Evolutionary conservation across 1,140 invertebrate genomes (phyloP).

Genomic region (Muscidifurax raptorellus): DNA sequence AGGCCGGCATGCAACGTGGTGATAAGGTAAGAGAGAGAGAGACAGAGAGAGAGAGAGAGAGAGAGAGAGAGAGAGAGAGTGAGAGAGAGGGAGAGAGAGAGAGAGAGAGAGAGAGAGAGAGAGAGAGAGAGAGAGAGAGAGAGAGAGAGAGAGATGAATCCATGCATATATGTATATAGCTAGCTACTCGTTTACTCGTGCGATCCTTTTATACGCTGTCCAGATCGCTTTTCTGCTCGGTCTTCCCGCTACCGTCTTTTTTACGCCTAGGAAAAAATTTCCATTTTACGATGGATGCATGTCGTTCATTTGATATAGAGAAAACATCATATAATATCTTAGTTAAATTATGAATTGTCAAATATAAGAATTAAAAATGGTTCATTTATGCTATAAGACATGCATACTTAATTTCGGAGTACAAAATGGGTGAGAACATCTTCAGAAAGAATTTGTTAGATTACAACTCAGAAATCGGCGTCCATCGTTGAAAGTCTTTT

Average conservation of each 20-base stretch:
- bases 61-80: too few species aligned
- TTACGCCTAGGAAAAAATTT: conserved; percentile 26
- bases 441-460: too few species aligned
- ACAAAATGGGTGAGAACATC: too few species aligned
- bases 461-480: not conserved
- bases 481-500: not conserved
- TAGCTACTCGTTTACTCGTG: conserved; percentile 24
- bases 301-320: too few species aligned
- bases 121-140: not conserved
- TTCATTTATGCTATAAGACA: too few species aligned
- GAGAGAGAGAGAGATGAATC: not conserved
- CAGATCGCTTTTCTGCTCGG: not conserved
- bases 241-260: not conserved
- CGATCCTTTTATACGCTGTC: conserved; percentile 1
- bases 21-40: conserved; percentile 81
- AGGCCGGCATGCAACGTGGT: conserved; percentile 88
- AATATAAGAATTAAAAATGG: too few species aligned
- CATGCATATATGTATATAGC: not conserved
- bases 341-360: too few species aligned
- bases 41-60: too few species aligned
- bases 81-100: too few species aligned
- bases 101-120: not conserved
- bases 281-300: conserved; percentile 27
- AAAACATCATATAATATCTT: too few species aligned
- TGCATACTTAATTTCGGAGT: too few species aligned